Evolutionary conservation across 2,113 vertebrate species (phyloP).

Genomic region (Erythrocebus patas): DNA sequence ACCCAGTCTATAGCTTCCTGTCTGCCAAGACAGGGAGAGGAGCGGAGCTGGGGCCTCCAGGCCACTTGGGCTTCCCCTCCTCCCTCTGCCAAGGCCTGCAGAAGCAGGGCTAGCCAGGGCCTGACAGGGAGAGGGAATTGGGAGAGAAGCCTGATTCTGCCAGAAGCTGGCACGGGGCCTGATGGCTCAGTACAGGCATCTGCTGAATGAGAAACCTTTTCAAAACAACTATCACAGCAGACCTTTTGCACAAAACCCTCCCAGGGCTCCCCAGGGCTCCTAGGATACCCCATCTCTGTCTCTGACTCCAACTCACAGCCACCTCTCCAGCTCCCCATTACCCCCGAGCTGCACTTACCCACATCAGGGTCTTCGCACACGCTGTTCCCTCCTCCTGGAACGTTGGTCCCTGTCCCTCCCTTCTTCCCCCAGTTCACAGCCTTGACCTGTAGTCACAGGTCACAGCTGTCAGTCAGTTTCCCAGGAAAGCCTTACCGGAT

Average conservation of each 20-base stretch:
- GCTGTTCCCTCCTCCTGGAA: not conserved
- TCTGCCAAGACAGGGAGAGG: not conserved
- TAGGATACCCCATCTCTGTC: not conserved
- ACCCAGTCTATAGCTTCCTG: not conserved
- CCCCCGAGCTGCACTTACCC: not conserved
- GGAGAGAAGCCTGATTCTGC: not conserved
- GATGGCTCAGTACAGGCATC: not conserved
- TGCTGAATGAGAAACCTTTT: not conserved
- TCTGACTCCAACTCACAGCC: too few relatives aligned
- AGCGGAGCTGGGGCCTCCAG: not conserved
- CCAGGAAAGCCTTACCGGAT: not conserved
- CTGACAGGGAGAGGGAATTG: not conserved
- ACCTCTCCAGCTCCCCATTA: not conserved
- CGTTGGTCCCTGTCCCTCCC: not conserved
- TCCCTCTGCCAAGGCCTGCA: not conserved
- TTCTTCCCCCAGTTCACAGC: not conserved
- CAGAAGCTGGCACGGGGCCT: not conserved
- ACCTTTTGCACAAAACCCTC: not conserved
- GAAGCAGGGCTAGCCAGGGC: not conserved
- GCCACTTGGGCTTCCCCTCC: not conserved
- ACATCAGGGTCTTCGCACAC: not conserved
- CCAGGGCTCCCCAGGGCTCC: not conserved
- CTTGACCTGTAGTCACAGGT: not conserved
- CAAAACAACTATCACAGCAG: not conserved
- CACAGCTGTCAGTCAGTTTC: not conserved